Conservation (phyloP, 2,113 vertebrate genomes). For the Leiothrix lutea region DNA sequence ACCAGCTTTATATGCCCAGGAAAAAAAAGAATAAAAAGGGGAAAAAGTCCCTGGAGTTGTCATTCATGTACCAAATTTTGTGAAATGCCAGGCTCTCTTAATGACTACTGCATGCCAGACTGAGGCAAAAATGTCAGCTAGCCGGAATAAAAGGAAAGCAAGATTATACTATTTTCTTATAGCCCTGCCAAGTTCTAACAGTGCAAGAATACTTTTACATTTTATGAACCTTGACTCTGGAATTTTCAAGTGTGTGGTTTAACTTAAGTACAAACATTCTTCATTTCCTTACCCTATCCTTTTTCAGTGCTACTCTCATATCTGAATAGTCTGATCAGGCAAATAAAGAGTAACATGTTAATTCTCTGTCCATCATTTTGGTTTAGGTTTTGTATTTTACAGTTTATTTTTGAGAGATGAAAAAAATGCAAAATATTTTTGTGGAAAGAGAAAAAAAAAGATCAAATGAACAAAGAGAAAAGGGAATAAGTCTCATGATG, state of each 20-base stretch:
- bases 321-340: background rate
- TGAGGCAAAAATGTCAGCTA: background rate
- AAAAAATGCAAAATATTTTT: background rate
- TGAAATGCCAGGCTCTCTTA: slow-evolving; percentile 2
- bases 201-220: background rate
- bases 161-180: background rate
- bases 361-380: background rate
- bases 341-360: background rate
- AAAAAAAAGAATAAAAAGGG: background rate
- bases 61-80: background rate
- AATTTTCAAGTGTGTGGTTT: background rate
- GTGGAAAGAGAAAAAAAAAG: background rate
- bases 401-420: background rate
- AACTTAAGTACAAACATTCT: background rate
- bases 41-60: background rate
- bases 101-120: background rate
- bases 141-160: slow-evolving; percentile 12
- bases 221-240: background rate
- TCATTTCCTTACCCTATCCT: background rate
- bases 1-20: background rate
- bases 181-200: background rate
- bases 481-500: background rate
- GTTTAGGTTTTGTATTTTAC: background rate
- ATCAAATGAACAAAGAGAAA: background rate
- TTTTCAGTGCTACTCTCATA: background rate